These are phyloP conservation scores for Epinephelus moara DNA, from an alignment of 2,113 vertebrate species.

Conservation along the genomic window DNA sequence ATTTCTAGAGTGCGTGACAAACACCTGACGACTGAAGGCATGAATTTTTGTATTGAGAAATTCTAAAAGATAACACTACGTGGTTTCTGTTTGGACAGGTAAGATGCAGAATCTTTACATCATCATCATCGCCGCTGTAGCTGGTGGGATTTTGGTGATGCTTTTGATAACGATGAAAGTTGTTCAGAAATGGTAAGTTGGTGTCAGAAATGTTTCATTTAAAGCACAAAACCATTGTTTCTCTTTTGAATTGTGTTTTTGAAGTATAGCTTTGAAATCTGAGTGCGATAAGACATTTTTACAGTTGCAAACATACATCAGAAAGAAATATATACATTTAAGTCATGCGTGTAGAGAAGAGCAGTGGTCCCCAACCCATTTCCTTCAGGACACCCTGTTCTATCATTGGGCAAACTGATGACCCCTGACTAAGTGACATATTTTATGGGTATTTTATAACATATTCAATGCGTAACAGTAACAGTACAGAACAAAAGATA, in stretches of 20 bases:
- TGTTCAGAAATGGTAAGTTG: constrained; percentile 71
- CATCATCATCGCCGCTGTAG: constrained; percentile 43
- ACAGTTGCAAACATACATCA: background rate
- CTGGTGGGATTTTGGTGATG: constrained; percentile 42
- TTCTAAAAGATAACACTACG: background rate
- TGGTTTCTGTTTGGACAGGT: constrained; percentile 59
- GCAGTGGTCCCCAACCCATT: too few species aligned
- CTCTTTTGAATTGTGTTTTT: background rate
- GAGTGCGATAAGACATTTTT: background rate
- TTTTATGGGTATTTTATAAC: too few species aligned
- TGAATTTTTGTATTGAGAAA: background rate
- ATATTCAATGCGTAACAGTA: too few species aligned
- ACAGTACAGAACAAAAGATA: too few species aligned
- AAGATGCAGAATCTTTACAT: constrained; percentile 40
- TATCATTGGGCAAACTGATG: too few species aligned
- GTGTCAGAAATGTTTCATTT: background rate
- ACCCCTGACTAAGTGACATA: too few species aligned
- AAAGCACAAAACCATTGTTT: background rate
- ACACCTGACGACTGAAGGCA: background rate
- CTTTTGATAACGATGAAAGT: constrained; percentile 44
- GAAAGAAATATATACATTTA: background rate
- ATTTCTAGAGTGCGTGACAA: background rate
- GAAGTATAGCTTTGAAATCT: background rate
- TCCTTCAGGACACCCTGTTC: too few species aligned
- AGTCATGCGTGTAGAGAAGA: background rate